Conservation (phyloP, 2,113 vertebrate species). For the Lepus americanus region DNA sequence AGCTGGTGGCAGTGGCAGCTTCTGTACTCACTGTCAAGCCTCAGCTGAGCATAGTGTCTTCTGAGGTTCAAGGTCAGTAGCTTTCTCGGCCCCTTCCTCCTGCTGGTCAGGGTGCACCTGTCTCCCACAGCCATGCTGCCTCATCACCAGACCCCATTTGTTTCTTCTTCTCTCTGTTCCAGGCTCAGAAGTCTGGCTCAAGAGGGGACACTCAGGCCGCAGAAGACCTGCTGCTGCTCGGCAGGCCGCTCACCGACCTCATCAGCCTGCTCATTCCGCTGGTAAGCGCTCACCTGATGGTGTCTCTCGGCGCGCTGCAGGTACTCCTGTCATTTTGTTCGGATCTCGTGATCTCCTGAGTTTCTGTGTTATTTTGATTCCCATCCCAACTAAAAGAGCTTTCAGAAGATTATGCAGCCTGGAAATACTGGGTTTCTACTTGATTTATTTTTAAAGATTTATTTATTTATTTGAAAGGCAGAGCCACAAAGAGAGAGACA, state of each 20-base stretch:
- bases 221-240: slow-evolving; percentile 93
- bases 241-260: slow-evolving; percentile 93
- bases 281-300: slow-evolving; percentile 89
- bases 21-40: too few species aligned
- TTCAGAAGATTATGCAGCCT: neutral
- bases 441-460: neutral
- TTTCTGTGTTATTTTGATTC: slow-evolving; percentile 53
- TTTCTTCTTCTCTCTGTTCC: slow-evolving; percentile 58
- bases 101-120: too few species aligned
- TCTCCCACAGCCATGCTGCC: slow-evolving; percentile 21
- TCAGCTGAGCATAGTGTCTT: too few species aligned
- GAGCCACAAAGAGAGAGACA: too few species aligned
- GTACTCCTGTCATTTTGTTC: neutral
- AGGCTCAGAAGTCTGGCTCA: slow-evolving; percentile 88
- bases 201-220: slow-evolving; percentile 91
- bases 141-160: neutral
- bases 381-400: slow-evolving; percentile 41
- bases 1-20: neutral
- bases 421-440: slow-evolving; percentile 5
- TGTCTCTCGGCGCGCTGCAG: neutral
- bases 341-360: slow-evolving; percentile 6
- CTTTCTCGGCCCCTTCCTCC: too few species aligned
- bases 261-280: slow-evolving; percentile 92
- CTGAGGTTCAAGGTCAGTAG: too few species aligned
- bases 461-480: too few species aligned